A percentile compares a stretch with the other conserved stretches of the same genome.
These are phyloP conservation scores for Andrena cerasifolii DNA, from an alignment of 1,140 invertebrate species.

Conservation along the genomic window DNA sequence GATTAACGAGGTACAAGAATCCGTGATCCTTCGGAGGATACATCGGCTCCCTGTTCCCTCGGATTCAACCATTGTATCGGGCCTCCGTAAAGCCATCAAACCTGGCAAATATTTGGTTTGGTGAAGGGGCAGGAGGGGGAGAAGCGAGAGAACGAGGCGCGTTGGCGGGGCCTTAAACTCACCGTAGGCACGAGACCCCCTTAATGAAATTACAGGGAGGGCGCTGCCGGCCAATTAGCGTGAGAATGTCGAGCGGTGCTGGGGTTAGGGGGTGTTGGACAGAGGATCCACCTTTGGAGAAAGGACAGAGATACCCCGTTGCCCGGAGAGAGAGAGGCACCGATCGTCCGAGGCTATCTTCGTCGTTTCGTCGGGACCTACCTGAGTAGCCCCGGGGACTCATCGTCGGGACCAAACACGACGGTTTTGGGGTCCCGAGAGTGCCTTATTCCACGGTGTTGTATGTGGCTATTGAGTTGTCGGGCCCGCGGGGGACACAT, in stretches of 20 bases:
- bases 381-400: conserved; percentile 71
- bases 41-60: conserved; percentile 48
- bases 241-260: conserved; percentile 73
- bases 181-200: conserved; percentile 73
- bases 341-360: conserved; percentile 46
- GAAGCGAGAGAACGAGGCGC: conserved; percentile 27
- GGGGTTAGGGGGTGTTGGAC: conserved; percentile 59
- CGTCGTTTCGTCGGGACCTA: conserved; percentile 67
- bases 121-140: conserved; percentile 11
- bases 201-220: conserved; percentile 79
- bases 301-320: conserved; percentile 6
- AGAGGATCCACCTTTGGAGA: conserved; percentile 48
- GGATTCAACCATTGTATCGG: conserved; percentile 53
- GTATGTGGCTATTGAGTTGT: conserved; percentile 75
- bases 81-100: conserved; percentile 65
- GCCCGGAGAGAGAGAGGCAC: conserved; percentile 12
- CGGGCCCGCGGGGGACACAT: conserved; percentile 71
- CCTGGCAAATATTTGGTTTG: conserved; percentile 73
- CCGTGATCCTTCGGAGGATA: conserved; percentile 38
- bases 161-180: conserved; percentile 63
- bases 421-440: conserved; percentile 50
- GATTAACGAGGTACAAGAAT: conserved; percentile 36
- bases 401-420: conserved; percentile 65
- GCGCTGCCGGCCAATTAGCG: conserved; percentile 76
- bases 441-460: conserved; percentile 68